A percentile compares a stretch with the other conserved stretches of the same genome.
phyloP scores from a whole-genome alignment of 2,113 vertebrate species.

The Caranx ignobilis region DNA sequence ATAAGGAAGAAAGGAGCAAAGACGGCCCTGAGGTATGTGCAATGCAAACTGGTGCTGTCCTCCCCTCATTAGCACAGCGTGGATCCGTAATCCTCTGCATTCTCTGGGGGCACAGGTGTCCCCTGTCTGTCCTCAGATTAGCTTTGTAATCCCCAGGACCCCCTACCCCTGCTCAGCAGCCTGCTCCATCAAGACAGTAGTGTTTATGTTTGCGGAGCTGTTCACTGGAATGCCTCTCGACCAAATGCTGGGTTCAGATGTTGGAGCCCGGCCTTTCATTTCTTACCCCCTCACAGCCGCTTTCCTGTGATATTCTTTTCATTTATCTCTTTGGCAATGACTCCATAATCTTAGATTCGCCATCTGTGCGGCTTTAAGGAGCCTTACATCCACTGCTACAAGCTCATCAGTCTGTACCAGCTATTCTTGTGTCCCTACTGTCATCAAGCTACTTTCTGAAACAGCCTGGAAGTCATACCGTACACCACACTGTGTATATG shows the following conservation, averaged over 20 bases:
- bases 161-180: slow-evolving; percentile 57
- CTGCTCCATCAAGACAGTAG: slow-evolving; percentile 36
- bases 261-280: slow-evolving; percentile 37
- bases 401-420: background rate
- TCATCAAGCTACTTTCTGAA: slow-evolving; percentile 8
- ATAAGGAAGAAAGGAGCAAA: slow-evolving; percentile 50
- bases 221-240: slow-evolving; percentile 59
- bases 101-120: slow-evolving; percentile 83
- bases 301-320: slow-evolving; percentile 55
- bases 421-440: background rate
- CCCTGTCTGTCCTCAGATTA: slow-evolving; percentile 84
- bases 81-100: slow-evolving; percentile 78
- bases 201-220: slow-evolving; percentile 76
- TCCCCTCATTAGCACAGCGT: slow-evolving; percentile 76
- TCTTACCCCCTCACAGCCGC: slow-evolving; percentile 15
- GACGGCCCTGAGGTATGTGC: slow-evolving; percentile 22
- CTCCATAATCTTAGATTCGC: slow-evolving; percentile 5
- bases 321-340: slow-evolving; percentile 10
- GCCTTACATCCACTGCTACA: too few species aligned
- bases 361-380: background rate
- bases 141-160: slow-evolving; percentile 78
- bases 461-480: background rate
- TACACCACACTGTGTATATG: background rate
- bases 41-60: slow-evolving; percentile 43
- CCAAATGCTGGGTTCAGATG: slow-evolving; percentile 59